phyloP scores from a whole-genome alignment of 2,797 vertebrate genomes.

The Graptemys geographica region DNA sequence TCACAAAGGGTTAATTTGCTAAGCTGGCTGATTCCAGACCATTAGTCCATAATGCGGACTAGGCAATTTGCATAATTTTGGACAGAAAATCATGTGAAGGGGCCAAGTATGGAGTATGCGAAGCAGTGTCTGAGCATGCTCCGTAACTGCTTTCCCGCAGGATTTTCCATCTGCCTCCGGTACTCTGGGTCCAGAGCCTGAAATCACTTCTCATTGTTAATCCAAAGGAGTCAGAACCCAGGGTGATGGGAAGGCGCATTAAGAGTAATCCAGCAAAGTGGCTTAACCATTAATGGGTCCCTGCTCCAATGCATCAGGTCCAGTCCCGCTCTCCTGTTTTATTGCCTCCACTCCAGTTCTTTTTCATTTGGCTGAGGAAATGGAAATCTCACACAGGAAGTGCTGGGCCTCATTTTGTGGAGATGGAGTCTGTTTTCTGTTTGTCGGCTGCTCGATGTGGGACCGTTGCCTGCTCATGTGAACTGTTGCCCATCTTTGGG shows the following conservation, averaged over 20 bases:
- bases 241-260: constrained; percentile 72
- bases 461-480: constrained; percentile 74
- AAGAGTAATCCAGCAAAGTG: constrained; percentile 73
- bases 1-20: constrained; percentile 70
- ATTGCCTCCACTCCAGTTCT: constrained; percentile 69
- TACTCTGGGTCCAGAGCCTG: constrained; percentile 72
- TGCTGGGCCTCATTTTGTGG: constrained; percentile 82
- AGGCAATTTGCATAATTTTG: constrained; percentile 79
- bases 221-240: constrained; percentile 71
- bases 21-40: constrained; percentile 63
- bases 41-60: constrained; percentile 74
- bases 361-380: constrained; percentile 81
- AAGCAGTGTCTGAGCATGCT: constrained; percentile 72
- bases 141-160: constrained; percentile 63
- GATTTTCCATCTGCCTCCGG: constrained; percentile 69
- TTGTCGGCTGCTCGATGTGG: constrained; percentile 78
- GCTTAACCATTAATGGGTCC: constrained; percentile 73
- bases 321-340: constrained; percentile 71
- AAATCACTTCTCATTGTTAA: constrained; percentile 73
- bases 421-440: constrained; percentile 84
- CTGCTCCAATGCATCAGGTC: constrained; percentile 62
- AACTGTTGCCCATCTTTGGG: constrained; percentile 83
- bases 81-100: constrained; percentile 62
- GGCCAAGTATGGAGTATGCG: constrained; percentile 71
- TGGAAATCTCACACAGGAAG: constrained; percentile 84